Percentiles rank a stretch among this genome's conserved stretches.
Evolutionary conservation across 2,888 invertebrate species (phyloP).

Genomic region (Drosophila subquinaria): DNA sequence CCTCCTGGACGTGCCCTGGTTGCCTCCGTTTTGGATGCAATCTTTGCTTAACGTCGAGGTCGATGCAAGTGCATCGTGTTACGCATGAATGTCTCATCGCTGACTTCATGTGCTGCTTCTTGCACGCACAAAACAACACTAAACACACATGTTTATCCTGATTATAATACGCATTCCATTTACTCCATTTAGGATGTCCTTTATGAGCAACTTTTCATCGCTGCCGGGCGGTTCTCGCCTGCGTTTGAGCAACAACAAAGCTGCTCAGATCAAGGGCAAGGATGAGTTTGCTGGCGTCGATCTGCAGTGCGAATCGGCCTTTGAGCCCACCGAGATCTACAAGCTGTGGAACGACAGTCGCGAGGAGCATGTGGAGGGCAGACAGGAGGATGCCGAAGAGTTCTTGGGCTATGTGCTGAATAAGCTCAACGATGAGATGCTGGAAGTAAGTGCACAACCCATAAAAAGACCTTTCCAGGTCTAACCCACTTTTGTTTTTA

Average conservation of each 20-base stretch:
- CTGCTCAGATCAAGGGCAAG: slow-evolving; percentile 81
- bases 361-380: slow-evolving; percentile 91
- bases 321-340: slow-evolving; percentile 95
- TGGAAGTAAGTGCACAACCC: slow-evolving; percentile 88
- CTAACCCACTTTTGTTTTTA: background rate
- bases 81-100: slow-evolving; percentile 4
- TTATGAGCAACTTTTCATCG: slow-evolving; percentile 90
- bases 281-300: slow-evolving; percentile 86
- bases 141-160: background rate
- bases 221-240: slow-evolving; percentile 87
- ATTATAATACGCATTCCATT: background rate
- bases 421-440: slow-evolving; percentile 98
- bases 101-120: slow-evolving; percentile 18
- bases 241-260: slow-evolving; percentile 85
- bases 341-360: slow-evolving; percentile 92
- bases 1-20: slow-evolving; percentile 44
- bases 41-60: slow-evolving; percentile 34
- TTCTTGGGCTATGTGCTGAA: slow-evolving; percentile 97
- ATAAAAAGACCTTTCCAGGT: background rate
- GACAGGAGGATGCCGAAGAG: slow-evolving; percentile 99
- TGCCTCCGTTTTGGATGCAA: slow-evolving; percentile 79
- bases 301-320: slow-evolving; percentile 91
- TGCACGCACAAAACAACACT: slow-evolving; percentile 40
- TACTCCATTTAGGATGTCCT: slow-evolving; percentile 87
- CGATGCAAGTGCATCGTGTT: slow-evolving; percentile 52